A percentile compares a stretch with the other conserved stretches of the same genome.
Evolutionary conservation across 2,797 vertebrate species (phyloP).

Genomic region (Chelmon rostratus): DNA sequence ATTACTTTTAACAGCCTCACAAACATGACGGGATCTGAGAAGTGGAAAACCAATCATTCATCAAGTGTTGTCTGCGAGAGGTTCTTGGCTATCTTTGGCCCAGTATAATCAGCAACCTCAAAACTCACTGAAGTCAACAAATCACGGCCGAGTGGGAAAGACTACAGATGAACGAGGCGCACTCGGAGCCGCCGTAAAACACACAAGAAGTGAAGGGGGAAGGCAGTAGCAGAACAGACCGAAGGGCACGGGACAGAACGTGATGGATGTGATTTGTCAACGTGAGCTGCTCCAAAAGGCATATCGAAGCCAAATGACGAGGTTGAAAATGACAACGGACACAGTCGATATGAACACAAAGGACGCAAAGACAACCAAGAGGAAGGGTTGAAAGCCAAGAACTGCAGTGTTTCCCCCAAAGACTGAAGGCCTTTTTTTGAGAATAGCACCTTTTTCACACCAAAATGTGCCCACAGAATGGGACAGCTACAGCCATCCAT

Average conservation of each 20-base stretch:
- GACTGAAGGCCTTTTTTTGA: slow-evolving; percentile 16
- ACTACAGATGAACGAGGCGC: background rate
- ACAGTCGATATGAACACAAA: slow-evolving; percentile 19
- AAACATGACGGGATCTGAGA: background rate
- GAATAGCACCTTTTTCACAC: slow-evolving; percentile 9
- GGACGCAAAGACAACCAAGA: slow-evolving; percentile 9
- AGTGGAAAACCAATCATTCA: background rate
- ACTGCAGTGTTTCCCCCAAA: slow-evolving; percentile 14
- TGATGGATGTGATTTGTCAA: slow-evolving; percentile 46
- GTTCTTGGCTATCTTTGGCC: background rate
- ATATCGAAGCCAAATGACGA: slow-evolving; percentile 36
- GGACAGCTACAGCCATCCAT: slow-evolving; percentile 1
- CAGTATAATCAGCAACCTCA: background rate
- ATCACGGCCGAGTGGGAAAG: background rate
- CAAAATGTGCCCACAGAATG: slow-evolving; percentile 15
- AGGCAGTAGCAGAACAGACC: slow-evolving; percentile 18
- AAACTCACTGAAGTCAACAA: slow-evolving; percentile 5
- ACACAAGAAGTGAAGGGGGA: slow-evolving; percentile 11
- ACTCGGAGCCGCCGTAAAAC: background rate
- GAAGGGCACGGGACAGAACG: slow-evolving; percentile 15
- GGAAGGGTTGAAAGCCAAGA: slow-evolving; percentile 11
- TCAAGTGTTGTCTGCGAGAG: background rate
- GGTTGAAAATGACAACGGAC: slow-evolving; percentile 34
- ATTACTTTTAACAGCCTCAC: background rate
- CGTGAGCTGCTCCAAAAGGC: slow-evolving; percentile 1